Conservation (phyloP, 1,140 invertebrate genomes). For the Plodia interpunctella region DNA sequence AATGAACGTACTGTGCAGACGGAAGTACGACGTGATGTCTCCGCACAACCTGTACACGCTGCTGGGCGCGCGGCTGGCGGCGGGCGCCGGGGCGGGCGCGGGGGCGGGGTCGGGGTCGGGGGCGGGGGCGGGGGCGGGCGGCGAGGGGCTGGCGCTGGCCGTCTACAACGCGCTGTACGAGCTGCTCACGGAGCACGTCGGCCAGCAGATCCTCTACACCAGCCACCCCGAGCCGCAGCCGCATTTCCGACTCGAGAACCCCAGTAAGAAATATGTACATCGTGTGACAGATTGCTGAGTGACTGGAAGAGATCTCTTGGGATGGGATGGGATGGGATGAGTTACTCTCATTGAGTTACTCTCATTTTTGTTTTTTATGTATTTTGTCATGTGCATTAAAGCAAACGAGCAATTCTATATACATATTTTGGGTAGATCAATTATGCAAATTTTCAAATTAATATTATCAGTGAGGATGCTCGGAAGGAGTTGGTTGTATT, state of each 20-base stretch:
- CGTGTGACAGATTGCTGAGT: neutral
- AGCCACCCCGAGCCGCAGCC: conserved; percentile 96
- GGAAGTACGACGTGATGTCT: conserved; percentile 99
- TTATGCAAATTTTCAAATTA: no score
- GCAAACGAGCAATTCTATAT: no score
- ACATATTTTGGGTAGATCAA: no score
- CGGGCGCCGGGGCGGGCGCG: conserved; percentile 85
- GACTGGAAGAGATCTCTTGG: no score
- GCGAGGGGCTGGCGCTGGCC: conserved; percentile 91
- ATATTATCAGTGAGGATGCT: no score
- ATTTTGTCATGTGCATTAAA: no score
- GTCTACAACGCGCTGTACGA: conserved; percentile 99
- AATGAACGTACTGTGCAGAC: conserved; percentile 78
- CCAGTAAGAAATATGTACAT: conserved; percentile 81
- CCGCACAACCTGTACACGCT: conserved; percentile 98
- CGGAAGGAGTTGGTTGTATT: no score
- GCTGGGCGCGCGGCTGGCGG: conserved; percentile 90
- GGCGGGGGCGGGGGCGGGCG: conserved; percentile 84
- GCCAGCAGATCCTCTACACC: conserved; percentile 94
- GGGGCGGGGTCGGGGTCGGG: conserved; percentile 89
- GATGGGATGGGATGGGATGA: no score
- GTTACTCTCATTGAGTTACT: no score
- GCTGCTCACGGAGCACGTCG: conserved; percentile 97
- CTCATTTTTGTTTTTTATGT: no score
- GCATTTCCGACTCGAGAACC: conserved; percentile 97